Evolutionary conservation across 2,888 invertebrate genomes (phyloP), one percentile per base, ranked within the genome.

Genomic region (Troides oblongomaculatus): DNA sequence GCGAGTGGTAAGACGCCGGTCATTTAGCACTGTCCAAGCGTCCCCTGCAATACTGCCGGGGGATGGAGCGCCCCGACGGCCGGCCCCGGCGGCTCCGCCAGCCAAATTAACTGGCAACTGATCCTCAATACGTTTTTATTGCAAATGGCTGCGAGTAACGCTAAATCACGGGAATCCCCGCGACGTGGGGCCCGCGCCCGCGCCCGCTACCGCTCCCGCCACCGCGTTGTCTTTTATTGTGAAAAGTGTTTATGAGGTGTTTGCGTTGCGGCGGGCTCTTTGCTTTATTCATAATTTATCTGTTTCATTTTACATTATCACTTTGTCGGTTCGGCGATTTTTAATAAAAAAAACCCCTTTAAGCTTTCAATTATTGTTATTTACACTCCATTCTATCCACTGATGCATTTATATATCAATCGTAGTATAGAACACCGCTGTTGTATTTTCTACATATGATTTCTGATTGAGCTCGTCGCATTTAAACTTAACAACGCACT

Each of bases 121-220:
- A 87, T 85, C 86, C 88, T 80, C 86, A 83, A 83, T 86, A 84
- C 84, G 81, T 81, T 88, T 87, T 89, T 89, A 89, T 89, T 88
- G 89, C 88, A 83, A 87, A 88, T 82, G 84, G 85, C 79, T 72
- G 75, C 80, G 79, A 82, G 85, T 88, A 89, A 88, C 86, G 85
- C 81, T 88, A 89, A 87, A 89, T 89, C 88, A 88, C 83, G 75
- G 70, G 79, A 89, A 87, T 84, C 88, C 88, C 81, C 73, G 71
- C 81, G 83, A 84, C 85, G 78, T 79, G 78, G 82, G 82, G 79
- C 78, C 58, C 39, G 65, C 78, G 76, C 10, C 39, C 85, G 30
- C 30, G 79, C 78, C 58, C 53, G 65, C 78, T 75, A 78, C 10
- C 43, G 43, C 43, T 10, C 43, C 79, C 79, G 56, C 77, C 71